Percentiles rank a stretch among this genome's conserved stretches.
Evolutionary conservation across 1,140 invertebrate genomes (phyloP).

Genomic region (Orius insidiosus): DNA sequence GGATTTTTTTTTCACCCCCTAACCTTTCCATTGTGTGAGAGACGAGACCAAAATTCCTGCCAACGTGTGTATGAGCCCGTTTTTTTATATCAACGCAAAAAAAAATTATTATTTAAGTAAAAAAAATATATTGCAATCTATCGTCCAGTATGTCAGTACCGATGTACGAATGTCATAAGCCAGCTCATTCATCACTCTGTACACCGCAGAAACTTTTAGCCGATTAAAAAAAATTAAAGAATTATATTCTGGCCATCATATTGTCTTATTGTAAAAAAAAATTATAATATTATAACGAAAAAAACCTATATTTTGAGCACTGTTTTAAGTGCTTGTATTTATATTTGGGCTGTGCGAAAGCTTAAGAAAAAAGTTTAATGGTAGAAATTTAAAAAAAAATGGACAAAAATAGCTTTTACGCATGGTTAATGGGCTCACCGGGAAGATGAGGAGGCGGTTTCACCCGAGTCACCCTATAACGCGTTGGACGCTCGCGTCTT

Average conservation of each 20-base stretch:
- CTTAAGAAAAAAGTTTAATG: conserved; percentile 20
- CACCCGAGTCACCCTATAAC: too few species aligned
- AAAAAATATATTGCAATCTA: background rate
- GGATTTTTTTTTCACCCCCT: background rate
- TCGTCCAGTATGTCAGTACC: background rate
- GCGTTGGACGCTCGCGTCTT: too few species aligned
- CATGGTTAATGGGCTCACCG: conserved; percentile 14
- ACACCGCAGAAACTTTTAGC: conserved; percentile 17
- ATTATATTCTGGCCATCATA: conserved; percentile 1
- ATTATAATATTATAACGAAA: conserved; percentile 5
- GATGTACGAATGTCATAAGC: conserved; percentile 6
- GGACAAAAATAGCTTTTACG: conserved; percentile 19
- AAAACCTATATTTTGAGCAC: conserved; percentile 22
- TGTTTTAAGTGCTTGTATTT: conserved; percentile 24
- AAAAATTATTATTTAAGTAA: too few species aligned
- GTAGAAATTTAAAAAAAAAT: conserved; percentile 14
- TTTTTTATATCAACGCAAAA: conserved; percentile 10
- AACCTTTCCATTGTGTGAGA: conserved; percentile 14
- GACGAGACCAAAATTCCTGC: conserved; percentile 14
- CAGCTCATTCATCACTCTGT: conserved; percentile 15
- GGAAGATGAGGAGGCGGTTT: background rate
- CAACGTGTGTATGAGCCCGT: conserved; percentile 15
- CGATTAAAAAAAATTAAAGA: conserved; percentile 16
- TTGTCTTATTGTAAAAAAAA: background rate
- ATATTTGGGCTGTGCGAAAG: conserved; percentile 24